These are phyloP conservation scores for Drosophila lutescens DNA, from an alignment of 2,888 invertebrate genomes.

Conservation along the genomic window DNA sequence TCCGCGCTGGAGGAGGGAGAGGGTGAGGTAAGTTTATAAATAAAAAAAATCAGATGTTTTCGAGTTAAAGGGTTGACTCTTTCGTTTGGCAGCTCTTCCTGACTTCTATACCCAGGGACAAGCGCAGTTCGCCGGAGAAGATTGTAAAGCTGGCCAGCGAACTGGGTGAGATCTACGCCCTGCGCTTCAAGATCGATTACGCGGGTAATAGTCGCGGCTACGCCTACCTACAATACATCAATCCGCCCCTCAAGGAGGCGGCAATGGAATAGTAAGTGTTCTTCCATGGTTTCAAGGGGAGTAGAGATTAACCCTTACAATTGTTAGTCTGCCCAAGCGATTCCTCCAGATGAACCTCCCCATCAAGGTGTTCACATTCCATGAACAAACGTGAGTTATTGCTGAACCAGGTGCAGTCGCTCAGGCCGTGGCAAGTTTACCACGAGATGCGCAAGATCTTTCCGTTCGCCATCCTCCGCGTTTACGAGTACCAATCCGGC, in stretches of 20 bases:
- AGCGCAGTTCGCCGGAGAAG: conserved; percentile 37
- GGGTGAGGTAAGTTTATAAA: conserved; percentile 69
- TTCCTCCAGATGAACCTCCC: conserved; percentile 33
- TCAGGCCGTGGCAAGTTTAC: conserved; percentile 61
- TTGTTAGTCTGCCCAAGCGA: background rate
- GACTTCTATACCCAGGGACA: conserved; percentile 38
- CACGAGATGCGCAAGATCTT: conserved; percentile 48
- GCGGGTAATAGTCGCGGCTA: conserved; percentile 70
- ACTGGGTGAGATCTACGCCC: conserved; percentile 72
- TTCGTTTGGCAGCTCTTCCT: conserved; percentile 52
- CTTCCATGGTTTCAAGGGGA: fast-evolving
- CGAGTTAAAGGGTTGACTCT: background rate
- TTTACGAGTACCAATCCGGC: conserved; percentile 41
- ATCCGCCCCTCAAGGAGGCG: conserved; percentile 42
- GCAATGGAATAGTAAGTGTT: conserved; percentile 62
- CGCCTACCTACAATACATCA: conserved; percentile 79
- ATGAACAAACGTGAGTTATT: conserved; percentile 65
- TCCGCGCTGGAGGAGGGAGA: conserved; percentile 63
- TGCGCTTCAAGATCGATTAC: conserved; percentile 78
- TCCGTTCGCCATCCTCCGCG: conserved; percentile 60
- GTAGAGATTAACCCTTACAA: background rate
- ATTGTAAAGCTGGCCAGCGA: conserved; percentile 61
- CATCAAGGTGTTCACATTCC: conserved; percentile 65
- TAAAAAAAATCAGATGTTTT: background rate
- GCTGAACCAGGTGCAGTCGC: conserved; percentile 28